Base-by-base conservation (phyloP, 2,888 invertebrate genomes). In the Drosophila flavopinicola region DNA sequence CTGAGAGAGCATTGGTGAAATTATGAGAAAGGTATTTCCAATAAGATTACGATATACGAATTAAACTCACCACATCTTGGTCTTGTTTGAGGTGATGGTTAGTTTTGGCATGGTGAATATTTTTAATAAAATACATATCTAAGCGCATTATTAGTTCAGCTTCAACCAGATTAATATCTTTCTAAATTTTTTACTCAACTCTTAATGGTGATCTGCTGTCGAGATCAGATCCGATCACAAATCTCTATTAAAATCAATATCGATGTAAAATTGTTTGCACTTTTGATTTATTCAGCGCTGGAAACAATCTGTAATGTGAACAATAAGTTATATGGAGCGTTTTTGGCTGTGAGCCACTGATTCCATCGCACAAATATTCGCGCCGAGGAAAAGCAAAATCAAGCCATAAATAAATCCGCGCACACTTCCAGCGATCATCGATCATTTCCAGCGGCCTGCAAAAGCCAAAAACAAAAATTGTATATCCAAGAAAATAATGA, bases 351-450 rank as follows among this genome's bases (percentile, higher is more conserved):
- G 60, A 73, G 80, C 80, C 24, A 68, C 74, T 64, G 85, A 79
- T 79, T 65, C 60, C 58, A 85, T 80, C 69, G 57, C 48, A 30
- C 32, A 64, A 59, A 64, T 52, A 60, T 71, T 57, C 60, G 56
- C 38, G 25, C 17, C 11, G 47, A 15, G 49, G 44, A 59, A 66
- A 66, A 57, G 15, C 42, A 39, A 74, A 79, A 76, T 85, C 84
- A 83, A 79, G 84, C 79, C 86, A 86, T 86, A 84, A 86, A 83
- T 83, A 83, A 78, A 82, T 86, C 78, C 71, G 41, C 69, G 82
- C 87, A 82, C 87, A 84, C 83, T 86, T 82, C 78, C 75, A 84
- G 83, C 79, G 82, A 80, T 77, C 88, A 88, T 88, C 83, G 85
- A 87, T 86, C 86, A 88, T 77, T 78, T 68, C 51, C 49, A 60